Percentiles rank a stretch among this genome's conserved stretches.
Evolutionary conservation across 2,113 vertebrate species (phyloP).

Genomic region (Oncorhynchus tshawytscha): DNA sequence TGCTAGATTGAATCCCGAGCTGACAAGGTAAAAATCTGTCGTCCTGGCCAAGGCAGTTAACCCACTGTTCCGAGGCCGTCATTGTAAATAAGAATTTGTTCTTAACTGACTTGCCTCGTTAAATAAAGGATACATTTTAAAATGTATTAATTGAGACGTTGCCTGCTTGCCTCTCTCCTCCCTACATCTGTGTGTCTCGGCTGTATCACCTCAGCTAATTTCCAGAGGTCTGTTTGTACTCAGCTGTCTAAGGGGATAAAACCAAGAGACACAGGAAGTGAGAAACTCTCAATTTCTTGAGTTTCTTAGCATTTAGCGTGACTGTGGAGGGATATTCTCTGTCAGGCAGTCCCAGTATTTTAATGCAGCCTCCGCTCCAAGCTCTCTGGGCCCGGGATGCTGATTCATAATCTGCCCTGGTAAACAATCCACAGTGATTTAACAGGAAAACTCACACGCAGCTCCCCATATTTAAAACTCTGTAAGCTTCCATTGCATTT

Average conservation of each 20-base stretch:
- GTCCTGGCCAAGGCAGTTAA: no score
- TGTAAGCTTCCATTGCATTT: constrained; percentile 48
- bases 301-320: not conserved
- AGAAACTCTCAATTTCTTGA: not conserved
- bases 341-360: not conserved
- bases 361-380: constrained; percentile 1
- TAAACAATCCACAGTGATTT: constrained; percentile 63
- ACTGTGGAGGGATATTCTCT: not conserved
- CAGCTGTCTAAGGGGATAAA: not conserved
- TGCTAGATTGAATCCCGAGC: no score
- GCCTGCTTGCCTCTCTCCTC: not conserved
- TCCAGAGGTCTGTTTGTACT: not conserved
- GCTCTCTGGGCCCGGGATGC: constrained; percentile 38
- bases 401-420: constrained; percentile 57
- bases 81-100: no score
- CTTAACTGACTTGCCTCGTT: no score
- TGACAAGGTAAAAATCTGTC: no score
- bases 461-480: constrained; percentile 61
- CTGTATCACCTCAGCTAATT: not conserved
- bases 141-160: not conserved
- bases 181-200: not conserved
- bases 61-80: no score
- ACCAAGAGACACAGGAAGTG: not conserved
- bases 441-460: constrained; percentile 52
- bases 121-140: no score